These are phyloP conservation scores for Chloroceryle inda DNA, from an alignment of 2,797 vertebrate genomes.

Conservation along the genomic window DNA sequence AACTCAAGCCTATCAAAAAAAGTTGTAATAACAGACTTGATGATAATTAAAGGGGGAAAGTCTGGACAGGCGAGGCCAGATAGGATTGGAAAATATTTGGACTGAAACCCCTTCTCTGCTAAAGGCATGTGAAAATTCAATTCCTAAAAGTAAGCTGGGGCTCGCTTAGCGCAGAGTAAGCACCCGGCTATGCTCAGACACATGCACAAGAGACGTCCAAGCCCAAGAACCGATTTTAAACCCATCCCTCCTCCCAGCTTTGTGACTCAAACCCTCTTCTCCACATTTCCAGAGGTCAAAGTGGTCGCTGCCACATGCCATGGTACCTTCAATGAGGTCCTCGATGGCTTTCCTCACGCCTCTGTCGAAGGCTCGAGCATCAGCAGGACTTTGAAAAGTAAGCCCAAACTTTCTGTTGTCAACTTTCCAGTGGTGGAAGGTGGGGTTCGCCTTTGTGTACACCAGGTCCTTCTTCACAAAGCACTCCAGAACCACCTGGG, in stretches of 20 bases:
- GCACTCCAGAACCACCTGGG: slow-evolving; percentile 96
- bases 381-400: slow-evolving; percentile 97
- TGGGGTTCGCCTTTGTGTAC: slow-evolving; percentile 97
- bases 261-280: not conserved
- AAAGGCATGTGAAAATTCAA: not conserved
- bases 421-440: slow-evolving; percentile 98
- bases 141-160: not conserved
- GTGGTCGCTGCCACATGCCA: not conserved
- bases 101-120: not conserved
- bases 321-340: slow-evolving; percentile 95
- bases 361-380: slow-evolving; percentile 96
- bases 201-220: fast-evolving
- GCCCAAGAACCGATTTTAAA: not conserved
- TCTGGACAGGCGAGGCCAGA: not conserved
- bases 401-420: slow-evolving; percentile 95
- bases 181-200: not conserved
- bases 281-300: not conserved
- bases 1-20: not conserved
- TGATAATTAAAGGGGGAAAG: not conserved
- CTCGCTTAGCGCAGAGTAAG: not conserved
- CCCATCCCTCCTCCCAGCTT: not conserved
- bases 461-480: slow-evolving; percentile 96
- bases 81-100: not conserved
- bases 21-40: not conserved
- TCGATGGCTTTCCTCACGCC: slow-evolving; percentile 97